Base-by-base conservation (phyloP, 2,888 invertebrate genomes). In the Mesoligia furuncula region DNA sequence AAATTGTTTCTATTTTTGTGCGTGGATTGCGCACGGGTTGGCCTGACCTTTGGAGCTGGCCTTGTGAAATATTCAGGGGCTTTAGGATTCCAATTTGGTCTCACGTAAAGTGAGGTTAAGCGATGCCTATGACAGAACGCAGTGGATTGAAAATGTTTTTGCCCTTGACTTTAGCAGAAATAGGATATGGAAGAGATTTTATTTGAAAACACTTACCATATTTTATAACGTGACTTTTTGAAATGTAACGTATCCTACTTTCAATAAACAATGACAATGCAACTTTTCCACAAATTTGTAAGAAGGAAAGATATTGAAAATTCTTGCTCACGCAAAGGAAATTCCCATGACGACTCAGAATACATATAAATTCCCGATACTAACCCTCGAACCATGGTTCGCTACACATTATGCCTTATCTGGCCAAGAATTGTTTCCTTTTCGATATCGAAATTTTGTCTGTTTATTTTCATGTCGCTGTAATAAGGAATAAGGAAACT, bases 1-100 rank as follows among this genome's bases (percentile, higher is more conserved):
- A 78, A 84, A 84, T 85, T 79, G 77, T 84, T 85, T 81, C 80
- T 87, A 87, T 88, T 87, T 87, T 79, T 73, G 73, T 67, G 62
- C 54, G 75, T 68, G 73, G 68, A 65, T 68, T 75, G 45, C 64
- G 54, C 57, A 54, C 11, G 66, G 65, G 65, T 71, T 45, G 5
- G 20, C 68, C 48, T 70, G 65, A 69, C 76, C 61, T 80, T 78
- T 76, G 54, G 66, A 64, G 70, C 51, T 67, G 64, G 51, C 76
- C 17, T 65, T 78, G 67, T 67, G 6, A 77, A 74, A 75, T 81
- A 84, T 85, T 86, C 72, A 71, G 59, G 57, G 59, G 11, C 39
- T 72, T 80, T 70, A 73, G 68, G 69, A 76, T 85, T 62, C 71
- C 61, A 64, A 78, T 86, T 86, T 84, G 20, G 68, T 69, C 69